Conservation (phyloP, 2,113 vertebrate species). For the Euleptes europaea region DNA sequence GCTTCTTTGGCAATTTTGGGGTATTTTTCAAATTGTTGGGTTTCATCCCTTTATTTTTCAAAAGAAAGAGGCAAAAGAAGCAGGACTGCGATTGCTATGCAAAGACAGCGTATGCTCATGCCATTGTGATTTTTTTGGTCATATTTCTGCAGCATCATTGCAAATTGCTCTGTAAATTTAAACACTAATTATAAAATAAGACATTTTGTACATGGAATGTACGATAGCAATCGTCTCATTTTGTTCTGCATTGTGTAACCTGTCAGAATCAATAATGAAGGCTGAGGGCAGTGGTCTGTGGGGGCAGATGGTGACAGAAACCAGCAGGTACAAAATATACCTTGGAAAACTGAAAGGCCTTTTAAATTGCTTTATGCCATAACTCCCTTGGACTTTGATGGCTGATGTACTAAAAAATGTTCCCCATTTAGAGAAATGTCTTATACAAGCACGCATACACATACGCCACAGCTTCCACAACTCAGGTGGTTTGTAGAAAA, state of each 20-base stretch:
- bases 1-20: neutral
- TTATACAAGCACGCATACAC: neutral
- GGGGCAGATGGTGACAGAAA: neutral
- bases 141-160: neutral
- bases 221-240: fast-evolving
- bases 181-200: fast-evolving
- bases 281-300: neutral
- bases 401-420: fast-evolving
- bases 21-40: fast-evolving
- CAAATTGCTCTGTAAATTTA: constrained; percentile 10
- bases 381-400: neutral
- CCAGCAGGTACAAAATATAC: fast-evolving
- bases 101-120: neutral
- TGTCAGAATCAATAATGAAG: fast-evolving
- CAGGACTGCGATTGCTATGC: neutral
- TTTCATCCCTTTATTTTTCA: fast-evolving
- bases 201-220: neutral
- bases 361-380: neutral
- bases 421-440: neutral
- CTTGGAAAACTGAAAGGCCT: neutral
- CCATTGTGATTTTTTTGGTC: fast-evolving
- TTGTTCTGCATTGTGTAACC: neutral
- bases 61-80: fast-evolving
- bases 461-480: neutral
- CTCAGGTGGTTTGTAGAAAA: neutral